Conservation (phyloP, 2,113 vertebrate species). For the Lutjanus erythropterus region DNA sequence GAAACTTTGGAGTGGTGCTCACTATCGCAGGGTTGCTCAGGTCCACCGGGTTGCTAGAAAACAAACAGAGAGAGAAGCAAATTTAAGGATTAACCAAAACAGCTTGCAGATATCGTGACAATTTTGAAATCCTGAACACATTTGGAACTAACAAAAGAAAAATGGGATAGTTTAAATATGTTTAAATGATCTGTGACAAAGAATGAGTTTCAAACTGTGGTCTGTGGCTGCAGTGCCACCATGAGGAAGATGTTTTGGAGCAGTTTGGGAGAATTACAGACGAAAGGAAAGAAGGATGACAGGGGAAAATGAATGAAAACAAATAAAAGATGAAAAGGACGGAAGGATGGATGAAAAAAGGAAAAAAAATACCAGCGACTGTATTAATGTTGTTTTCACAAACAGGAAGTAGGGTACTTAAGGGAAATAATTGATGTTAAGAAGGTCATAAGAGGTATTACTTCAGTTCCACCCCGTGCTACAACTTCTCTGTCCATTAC, state of each 20-base stretch:
- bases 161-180: neutral
- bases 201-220: neutral
- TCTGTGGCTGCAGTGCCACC: neutral
- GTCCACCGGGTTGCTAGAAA: conserved; percentile 95
- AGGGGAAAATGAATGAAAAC: neutral
- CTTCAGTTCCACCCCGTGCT: neutral
- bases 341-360: neutral
- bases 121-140: neutral
- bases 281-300: no score
- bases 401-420: neutral
- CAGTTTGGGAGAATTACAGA: neutral
- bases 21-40: conserved; percentile 96
- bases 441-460: neutral
- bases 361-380: neutral
- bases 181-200: neutral
- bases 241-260: neutral
- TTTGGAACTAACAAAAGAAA: neutral
- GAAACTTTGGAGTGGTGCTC: conserved; percentile 98
- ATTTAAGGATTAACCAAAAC: neutral
- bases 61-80: neutral
- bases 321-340: neutral
- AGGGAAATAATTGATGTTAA: neutral
- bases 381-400: neutral
- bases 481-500: neutral
- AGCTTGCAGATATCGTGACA: neutral